Percentiles rank a stretch among this genome's conserved stretches.
These are phyloP conservation scores for Clarias fuscus DNA, from an alignment of 2,797 vertebrate species.

Conservation along the genomic window DNA sequence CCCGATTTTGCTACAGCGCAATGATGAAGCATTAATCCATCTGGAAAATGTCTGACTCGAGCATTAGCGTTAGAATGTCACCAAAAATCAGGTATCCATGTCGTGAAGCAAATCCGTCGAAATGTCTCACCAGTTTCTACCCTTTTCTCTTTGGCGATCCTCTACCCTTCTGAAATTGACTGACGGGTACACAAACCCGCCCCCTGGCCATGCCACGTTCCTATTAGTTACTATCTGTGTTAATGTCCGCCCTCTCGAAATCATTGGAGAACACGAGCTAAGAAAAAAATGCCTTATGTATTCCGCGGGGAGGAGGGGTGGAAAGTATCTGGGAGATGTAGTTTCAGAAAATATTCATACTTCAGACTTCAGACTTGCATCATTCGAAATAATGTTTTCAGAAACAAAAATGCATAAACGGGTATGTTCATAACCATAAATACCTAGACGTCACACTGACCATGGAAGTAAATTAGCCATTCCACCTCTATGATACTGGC, in stretches of 20 bases:
- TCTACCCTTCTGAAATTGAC: constrained; percentile 65
- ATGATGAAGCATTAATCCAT: constrained; percentile 45
- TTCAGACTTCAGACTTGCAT: background rate
- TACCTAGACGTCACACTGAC: too few relatives aligned
- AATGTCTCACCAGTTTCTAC: constrained; percentile 56
- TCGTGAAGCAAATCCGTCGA: constrained; percentile 70
- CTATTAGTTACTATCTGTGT: constrained; percentile 60
- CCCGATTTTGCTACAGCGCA: background rate
- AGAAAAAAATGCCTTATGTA: background rate
- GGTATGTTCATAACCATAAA: too few relatives aligned
- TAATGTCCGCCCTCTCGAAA: constrained; percentile 27
- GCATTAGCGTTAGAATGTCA: constrained; percentile 61
- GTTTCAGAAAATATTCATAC: constrained; percentile 16
- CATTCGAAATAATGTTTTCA: constrained; percentile 22
- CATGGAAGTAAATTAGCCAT: too few relatives aligned
- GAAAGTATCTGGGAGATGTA: constrained; percentile 52
- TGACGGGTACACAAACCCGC: constrained; percentile 62
- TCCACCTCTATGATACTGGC: too few relatives aligned
- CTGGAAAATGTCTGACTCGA: constrained; percentile 20
- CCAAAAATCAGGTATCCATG: constrained; percentile 61
- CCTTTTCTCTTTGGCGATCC: constrained; percentile 65
- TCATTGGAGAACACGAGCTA: constrained; percentile 62
- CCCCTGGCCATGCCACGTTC: constrained; percentile 22
- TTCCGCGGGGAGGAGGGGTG: background rate
- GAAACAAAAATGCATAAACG: too few relatives aligned